Evolutionary conservation across 2,888 invertebrate genomes (phyloP).

Genomic region (Drosophila tanythrix): DNA sequence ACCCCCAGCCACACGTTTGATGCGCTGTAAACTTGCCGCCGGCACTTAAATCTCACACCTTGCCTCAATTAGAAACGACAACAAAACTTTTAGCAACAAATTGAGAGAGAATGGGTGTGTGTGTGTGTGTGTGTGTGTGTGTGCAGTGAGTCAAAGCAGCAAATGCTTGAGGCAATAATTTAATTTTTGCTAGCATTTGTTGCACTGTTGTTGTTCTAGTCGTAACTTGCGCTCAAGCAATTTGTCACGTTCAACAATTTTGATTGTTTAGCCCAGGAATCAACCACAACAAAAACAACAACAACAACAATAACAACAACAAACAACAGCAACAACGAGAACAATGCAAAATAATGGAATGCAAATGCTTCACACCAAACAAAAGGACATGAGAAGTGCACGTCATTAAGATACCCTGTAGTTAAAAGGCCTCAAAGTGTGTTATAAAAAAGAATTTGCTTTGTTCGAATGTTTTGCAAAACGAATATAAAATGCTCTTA

Average conservation of each 20-base stretch:
- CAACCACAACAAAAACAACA: conserved; percentile 40
- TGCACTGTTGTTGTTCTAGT: conserved; percentile 46
- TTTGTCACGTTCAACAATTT: conserved; percentile 85
- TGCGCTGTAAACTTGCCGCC: conserved; percentile 60
- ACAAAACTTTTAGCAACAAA: conserved; percentile 65
- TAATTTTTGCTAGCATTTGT: conserved; percentile 55
- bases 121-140: background rate
- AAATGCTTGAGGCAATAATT: conserved; percentile 69
- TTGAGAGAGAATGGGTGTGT: conserved; percentile 7
- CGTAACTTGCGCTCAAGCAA: conserved; percentile 83
- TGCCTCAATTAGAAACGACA: conserved; percentile 69
- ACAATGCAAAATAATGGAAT: conserved; percentile 29
- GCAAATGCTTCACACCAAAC: conserved; percentile 15
- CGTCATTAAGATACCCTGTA: conserved; percentile 12
- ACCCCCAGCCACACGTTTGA: conserved; percentile 33
- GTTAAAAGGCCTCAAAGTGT: conserved; percentile 1
- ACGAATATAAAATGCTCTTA: background rate
- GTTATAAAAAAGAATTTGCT: conserved; percentile 2
- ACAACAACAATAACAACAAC: conserved; percentile 23
- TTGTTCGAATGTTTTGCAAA: background rate
- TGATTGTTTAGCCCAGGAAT: conserved; percentile 69
- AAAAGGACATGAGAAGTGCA: background rate
- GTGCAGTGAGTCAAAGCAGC: conserved; percentile 43
- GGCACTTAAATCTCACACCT: conserved; percentile 78
- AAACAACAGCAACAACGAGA: conserved; percentile 7